Evolutionary conservation across 2,113 vertebrate genomes (phyloP).

Genomic region (Danionella cerebrum): DNA sequence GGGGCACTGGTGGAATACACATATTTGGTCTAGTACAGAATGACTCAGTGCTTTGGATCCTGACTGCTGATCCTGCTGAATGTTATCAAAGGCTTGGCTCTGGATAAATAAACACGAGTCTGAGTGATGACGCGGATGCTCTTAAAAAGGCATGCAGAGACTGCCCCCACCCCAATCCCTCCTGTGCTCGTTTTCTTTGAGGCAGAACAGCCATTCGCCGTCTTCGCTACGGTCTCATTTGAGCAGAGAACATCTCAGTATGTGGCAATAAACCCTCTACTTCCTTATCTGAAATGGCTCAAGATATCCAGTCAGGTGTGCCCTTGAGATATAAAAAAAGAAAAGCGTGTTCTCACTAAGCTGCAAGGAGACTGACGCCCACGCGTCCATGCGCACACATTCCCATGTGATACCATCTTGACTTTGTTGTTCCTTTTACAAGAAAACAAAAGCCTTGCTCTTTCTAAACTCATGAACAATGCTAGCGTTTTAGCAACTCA

Average conservation of each 20-base stretch:
- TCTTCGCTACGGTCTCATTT: background rate
- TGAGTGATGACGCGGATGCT: conserved; percentile 5
- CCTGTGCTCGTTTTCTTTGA: background rate
- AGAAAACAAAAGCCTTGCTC: conserved; percentile 23
- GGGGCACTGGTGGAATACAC: background rate
- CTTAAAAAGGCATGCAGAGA: conserved; percentile 15
- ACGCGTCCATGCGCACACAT: conserved; percentile 8
- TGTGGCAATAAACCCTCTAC: background rate
- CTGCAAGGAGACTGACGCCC: conserved; percentile 9
- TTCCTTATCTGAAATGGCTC: background rate
- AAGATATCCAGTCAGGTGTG: background rate
- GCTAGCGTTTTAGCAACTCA: conserved; percentile 52
- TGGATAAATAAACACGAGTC: conserved; percentile 33
- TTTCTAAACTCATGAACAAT: conserved; percentile 28
- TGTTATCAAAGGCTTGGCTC: conserved; percentile 16
- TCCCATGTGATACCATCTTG: conserved; percentile 4
- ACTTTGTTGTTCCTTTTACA: conserved; percentile 25
- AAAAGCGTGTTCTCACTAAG: conserved; percentile 3
- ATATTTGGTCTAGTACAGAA: background rate
- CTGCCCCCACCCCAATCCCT: background rate
- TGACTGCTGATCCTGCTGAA: background rate
- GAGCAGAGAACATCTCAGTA: background rate
- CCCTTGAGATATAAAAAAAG: conserved; percentile 18
- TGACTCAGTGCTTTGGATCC: background rate
- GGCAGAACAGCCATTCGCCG: background rate